These are phyloP conservation scores for Fratercula arctica DNA, from an alignment of 2,797 vertebrate genomes.

Conservation along the genomic window DNA sequence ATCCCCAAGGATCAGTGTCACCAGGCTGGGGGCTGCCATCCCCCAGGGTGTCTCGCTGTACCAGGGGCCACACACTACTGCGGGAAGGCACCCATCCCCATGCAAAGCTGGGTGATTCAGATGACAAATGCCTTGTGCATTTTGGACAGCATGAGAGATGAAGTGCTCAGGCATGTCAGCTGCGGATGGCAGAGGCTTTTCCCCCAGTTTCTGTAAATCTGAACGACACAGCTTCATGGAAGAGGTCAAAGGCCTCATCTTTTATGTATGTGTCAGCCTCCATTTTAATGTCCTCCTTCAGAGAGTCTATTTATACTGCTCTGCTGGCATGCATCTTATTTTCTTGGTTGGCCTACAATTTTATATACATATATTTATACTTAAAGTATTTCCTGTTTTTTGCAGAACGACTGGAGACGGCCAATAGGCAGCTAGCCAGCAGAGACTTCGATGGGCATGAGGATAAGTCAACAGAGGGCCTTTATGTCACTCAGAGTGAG, in stretches of 20 bases:
- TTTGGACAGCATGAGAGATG: background rate
- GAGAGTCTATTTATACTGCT: constrained; percentile 46
- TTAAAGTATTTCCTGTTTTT: constrained; percentile 71
- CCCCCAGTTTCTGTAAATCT: background rate
- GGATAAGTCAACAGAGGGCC: constrained; percentile 75
- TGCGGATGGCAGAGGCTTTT: background rate
- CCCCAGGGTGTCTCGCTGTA: background rate
- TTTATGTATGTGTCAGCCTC: constrained; percentile 30
- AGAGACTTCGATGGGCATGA: constrained; percentile 78
- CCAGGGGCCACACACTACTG: background rate
- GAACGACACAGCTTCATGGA: background rate
- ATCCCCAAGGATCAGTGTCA: background rate
- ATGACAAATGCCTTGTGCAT: background rate
- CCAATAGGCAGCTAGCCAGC: constrained; percentile 85
- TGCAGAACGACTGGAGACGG: constrained; percentile 86
- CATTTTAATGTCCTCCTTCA: constrained; percentile 6
- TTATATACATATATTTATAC: constrained; percentile 53
- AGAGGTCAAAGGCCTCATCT: constrained; percentile 34
- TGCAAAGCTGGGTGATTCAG: background rate
- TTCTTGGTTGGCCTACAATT: constrained; percentile 44
- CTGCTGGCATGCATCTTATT: constrained; percentile 31
- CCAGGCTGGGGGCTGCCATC: background rate
- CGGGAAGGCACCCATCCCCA: background rate
- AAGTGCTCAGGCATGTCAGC: background rate
- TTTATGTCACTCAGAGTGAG: constrained; percentile 82